These are phyloP conservation scores for Microplitis manilae DNA, from an alignment of 2,888 invertebrate genomes.

Conservation along the genomic window DNA sequence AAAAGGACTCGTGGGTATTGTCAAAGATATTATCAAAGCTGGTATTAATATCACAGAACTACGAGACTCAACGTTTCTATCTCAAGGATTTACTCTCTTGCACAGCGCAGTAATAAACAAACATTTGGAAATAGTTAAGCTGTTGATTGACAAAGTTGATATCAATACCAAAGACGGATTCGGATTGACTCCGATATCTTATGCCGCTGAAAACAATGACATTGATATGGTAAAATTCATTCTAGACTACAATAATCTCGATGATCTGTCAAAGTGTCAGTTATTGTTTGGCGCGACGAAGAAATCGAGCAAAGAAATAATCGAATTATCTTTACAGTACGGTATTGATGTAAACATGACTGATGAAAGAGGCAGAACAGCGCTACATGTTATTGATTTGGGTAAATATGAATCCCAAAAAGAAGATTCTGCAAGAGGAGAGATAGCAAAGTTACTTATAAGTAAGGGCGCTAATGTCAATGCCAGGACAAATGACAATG, in stretches of 20 bases:
- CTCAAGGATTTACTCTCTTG: slow-evolving; percentile 13
- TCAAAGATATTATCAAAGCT: neutral
- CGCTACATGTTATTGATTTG: neutral
- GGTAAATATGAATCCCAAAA: neutral
- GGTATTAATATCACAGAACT: neutral
- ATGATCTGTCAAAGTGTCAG: neutral
- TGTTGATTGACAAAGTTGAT: neutral
- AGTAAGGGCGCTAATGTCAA: slow-evolving; percentile 20
- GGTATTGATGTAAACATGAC: neutral
- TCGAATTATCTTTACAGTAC: neutral
- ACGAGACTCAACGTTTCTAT: neutral
- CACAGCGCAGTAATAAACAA: slow-evolving; percentile 27
- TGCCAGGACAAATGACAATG: slow-evolving; percentile 9
- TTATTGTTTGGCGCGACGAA: neutral
- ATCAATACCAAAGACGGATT: neutral
- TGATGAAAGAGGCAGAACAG: neutral
- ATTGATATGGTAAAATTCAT: neutral
- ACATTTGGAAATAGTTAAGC: slow-evolving; percentile 4
- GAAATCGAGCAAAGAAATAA: neutral
- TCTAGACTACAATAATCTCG: neutral
- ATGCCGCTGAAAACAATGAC: neutral
- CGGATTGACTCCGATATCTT: neutral
- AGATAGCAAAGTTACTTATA: slow-evolving; percentile 11
- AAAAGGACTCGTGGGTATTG: neutral
- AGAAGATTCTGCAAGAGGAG: neutral